These are phyloP conservation scores for Galeruca laticollis DNA, from an alignment of 2,888 invertebrate species.

Conservation along the genomic window DNA sequence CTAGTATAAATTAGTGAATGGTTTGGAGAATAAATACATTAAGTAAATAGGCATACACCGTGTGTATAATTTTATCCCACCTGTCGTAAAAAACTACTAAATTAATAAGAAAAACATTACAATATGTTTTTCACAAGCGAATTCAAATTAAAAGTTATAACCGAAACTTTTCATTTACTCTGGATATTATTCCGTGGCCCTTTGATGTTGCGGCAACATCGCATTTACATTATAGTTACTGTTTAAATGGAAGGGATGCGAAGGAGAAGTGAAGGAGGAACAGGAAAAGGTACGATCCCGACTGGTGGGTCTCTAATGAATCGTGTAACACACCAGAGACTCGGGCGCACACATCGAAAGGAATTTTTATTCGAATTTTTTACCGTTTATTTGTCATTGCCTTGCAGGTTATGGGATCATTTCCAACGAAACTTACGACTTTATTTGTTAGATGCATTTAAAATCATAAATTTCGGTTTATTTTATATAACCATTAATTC, in stretches of 20 bases:
- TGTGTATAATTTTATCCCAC: too few species aligned
- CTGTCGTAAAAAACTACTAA: too few species aligned
- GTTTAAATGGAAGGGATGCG: conserved; percentile 9
- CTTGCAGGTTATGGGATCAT: conserved; percentile 28
- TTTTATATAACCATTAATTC: conserved; percentile 8
- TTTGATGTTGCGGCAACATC: conserved; percentile 16
- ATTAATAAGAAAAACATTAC: too few species aligned
- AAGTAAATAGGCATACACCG: too few species aligned
- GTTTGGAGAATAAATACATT: too few species aligned
- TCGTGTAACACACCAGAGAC: conserved; percentile 41
- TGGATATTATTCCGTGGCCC: neutral
- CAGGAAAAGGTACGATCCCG: conserved; percentile 20
- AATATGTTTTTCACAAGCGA: neutral
- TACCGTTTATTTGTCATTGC: conserved; percentile 32
- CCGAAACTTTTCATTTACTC: neutral
- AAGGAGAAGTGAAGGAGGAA: conserved; percentile 9
- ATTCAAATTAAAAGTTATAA: neutral
- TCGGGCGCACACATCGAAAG: conserved; percentile 30
- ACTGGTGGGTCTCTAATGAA: conserved; percentile 34
- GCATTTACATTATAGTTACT: conserved; percentile 17
- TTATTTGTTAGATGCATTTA: conserved; percentile 27
- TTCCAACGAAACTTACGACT: conserved; percentile 28
- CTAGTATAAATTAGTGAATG: too few species aligned
- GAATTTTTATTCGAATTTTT: conserved; percentile 32
- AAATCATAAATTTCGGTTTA: conserved; percentile 25